phyloP scores from a whole-genome alignment of 1,140 invertebrate genomes.

The Latrodectus geometricus region DNA sequence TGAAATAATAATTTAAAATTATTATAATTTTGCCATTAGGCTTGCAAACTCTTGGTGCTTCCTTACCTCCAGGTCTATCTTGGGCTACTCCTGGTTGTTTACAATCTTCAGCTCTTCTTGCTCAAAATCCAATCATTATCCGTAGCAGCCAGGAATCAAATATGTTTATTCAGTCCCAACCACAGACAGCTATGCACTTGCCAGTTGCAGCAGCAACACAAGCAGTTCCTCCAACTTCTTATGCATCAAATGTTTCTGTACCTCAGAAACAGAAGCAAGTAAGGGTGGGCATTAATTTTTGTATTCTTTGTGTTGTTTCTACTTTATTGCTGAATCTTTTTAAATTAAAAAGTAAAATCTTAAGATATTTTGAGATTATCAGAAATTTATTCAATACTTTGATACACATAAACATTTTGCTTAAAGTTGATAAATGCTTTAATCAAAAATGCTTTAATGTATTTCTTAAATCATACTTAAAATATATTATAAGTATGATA shows the following conservation, averaged over 20 bases:
- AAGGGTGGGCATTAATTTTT: slow-evolving; percentile 3
- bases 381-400: background rate
- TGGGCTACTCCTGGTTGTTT: slow-evolving; percentile 71
- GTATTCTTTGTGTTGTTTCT: background rate
- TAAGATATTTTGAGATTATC: background rate
- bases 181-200: slow-evolving; percentile 63
- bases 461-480: no score
- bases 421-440: background rate
- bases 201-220: slow-evolving; percentile 22
- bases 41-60: slow-evolving; percentile 69
- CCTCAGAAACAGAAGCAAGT: slow-evolving; percentile 52
- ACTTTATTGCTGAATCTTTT: background rate
- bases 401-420: background rate
- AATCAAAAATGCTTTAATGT: background rate
- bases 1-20: background rate
- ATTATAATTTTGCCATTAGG: background rate
- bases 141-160: slow-evolving; percentile 77
- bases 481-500: no score
- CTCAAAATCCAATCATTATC: slow-evolving; percentile 83
- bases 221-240: slow-evolving; percentile 35
- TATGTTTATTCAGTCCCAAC: slow-evolving; percentile 85
- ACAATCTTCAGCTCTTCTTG: slow-evolving; percentile 76
- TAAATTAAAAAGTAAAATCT: background rate
- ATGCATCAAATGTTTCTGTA: background rate
- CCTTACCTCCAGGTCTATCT: slow-evolving; percentile 77